Base-by-base conservation (phyloP, 2,113 vertebrate species). In the Uria aalge region DNA sequence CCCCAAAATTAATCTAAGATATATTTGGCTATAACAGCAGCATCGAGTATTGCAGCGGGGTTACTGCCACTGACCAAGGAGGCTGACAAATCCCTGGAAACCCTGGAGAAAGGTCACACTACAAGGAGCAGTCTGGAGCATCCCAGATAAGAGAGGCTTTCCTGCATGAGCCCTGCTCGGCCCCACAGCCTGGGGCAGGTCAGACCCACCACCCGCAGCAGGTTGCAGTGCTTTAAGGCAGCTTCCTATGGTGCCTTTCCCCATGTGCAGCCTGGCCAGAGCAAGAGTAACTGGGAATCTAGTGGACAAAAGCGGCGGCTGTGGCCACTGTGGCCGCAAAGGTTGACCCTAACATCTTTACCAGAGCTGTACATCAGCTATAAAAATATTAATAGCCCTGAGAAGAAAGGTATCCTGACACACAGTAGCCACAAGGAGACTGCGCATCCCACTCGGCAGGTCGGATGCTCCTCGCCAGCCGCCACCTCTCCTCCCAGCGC, bases 11-110 rank as follows among this genome's bases (percentile, higher is more conserved):
- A 26, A 34, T 75, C 15, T 16, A 29, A 59, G 56, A 78, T 22
- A 14, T 40, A 68, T 59, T 64, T 47, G 32, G 23, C 56, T 92
- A 41, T 12, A 62, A 50, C 15, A 43, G 30, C 68, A 47, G 7
- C 11, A 72, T 24, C 0, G 4, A 47, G 12, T 2, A 24, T 29
- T 34, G 41, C 67, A 56, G 59, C 1, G 0, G 53, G 24, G n/a
- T 73, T 48, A 73, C 38, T 5, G 1, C 32, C 2, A 2, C 30
- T 8, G 8, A 48, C 23, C 38, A 26, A 68, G 34, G 15, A 88
- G 15, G 66, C 22, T 85, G 40, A 23, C 62, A 72, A 85, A 64
- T 32, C 34, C 40, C 45, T 72, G 23, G 36, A 79, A 95, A 45
- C 15, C 9, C 22, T 59, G 53, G 30, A 74, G 36, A 69, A 73